Conservation (phyloP, 2,113 vertebrate species). For the Calonectris borealis region DNA sequence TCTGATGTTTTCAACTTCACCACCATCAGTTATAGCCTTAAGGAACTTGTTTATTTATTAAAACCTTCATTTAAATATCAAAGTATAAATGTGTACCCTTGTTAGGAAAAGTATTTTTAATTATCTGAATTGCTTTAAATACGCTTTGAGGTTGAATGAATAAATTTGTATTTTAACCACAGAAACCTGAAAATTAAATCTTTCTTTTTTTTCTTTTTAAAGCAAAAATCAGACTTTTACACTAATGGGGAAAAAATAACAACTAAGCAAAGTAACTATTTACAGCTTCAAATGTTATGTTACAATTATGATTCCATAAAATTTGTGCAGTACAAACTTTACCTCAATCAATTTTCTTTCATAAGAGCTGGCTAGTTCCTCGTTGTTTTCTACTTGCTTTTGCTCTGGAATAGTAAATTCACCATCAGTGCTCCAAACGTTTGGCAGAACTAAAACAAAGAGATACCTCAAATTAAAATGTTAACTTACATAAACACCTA, state of each 20-base stretch:
- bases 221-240: background rate
- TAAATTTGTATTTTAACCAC: background rate
- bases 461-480: background rate
- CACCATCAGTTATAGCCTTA: background rate
- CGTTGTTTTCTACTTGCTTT: constrained; percentile 85
- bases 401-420: constrained; percentile 80
- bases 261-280: background rate
- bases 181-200: background rate
- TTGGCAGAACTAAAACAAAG: constrained; percentile 70
- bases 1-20: background rate
- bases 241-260: background rate
- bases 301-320: background rate
- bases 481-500: background rate
- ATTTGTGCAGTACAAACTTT: constrained; percentile 23
- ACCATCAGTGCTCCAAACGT: constrained; percentile 78
- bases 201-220: background rate
- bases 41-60: background rate
- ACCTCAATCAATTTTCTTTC: constrained; percentile 99
- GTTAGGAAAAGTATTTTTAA: background rate
- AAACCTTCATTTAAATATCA: background rate
- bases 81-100: background rate
- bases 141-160: background rate
- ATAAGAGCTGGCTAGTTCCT: constrained; percentile 90
- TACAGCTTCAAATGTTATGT: background rate
- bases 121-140: background rate